Evolutionary conservation across 2,797 vertebrate genomes (phyloP).

Genomic region (Enteromius mattozi): DNA sequence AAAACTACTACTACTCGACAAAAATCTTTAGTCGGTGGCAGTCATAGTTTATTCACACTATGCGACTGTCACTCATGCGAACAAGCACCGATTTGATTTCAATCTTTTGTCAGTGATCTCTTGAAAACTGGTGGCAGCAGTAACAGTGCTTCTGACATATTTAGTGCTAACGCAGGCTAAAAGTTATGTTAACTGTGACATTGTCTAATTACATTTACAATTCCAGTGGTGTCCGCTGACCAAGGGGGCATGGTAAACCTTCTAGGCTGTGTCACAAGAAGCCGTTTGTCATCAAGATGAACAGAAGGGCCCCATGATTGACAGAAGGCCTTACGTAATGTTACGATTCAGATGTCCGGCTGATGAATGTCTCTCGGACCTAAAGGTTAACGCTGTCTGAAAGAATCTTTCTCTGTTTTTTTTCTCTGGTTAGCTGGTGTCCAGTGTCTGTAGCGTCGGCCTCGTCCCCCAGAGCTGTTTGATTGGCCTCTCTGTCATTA

Average conservation of each 20-base stretch:
- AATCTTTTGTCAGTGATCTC: not conserved
- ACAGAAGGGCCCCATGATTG: conserved; percentile 37
- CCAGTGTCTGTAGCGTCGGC: conserved; percentile 31
- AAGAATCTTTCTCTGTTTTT: conserved; percentile 7
- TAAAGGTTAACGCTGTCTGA: not conserved
- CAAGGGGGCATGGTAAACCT: not conserved
- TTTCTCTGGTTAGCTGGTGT: conserved; percentile 31
- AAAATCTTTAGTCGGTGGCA: not conserved
- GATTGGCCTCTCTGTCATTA: conserved; percentile 68
- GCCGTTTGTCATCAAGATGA: conserved; percentile 6
- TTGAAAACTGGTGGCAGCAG: not conserved
- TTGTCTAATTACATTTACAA: not conserved
- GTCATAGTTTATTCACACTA: not conserved
- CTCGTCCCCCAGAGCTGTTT: conserved; percentile 63
- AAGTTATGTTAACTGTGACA: not conserved
- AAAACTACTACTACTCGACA: not conserved
- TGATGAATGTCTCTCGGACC: conserved; percentile 21
- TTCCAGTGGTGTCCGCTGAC: not conserved
- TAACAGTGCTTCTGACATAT: not conserved
- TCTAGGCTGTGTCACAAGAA: conserved; percentile 25
- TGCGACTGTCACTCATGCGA: not conserved
- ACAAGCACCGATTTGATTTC: not conserved
- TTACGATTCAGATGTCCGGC: conserved; percentile 31
- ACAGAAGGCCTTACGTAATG: conserved; percentile 32
- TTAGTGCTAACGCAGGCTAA: not conserved